Evolutionary conservation across 2,797 vertebrate species (phyloP), one percentile per base, ranked within the genome.

Genomic region (Sebastiscus tertius): DNA sequence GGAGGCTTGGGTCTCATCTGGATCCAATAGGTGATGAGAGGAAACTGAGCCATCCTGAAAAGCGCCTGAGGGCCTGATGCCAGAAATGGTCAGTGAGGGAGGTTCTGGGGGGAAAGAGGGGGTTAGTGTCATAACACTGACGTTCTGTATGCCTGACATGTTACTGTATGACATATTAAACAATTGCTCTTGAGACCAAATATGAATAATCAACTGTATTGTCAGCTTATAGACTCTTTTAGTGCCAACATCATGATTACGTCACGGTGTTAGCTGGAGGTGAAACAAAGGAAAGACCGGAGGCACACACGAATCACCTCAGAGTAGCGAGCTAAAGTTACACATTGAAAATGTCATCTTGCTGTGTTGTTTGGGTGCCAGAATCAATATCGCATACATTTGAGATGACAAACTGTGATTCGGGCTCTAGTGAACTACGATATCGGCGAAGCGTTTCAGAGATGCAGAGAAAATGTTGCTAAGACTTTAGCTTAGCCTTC

Each of bases 21-120:
- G 92, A 92, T 93, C 89, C 87, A 90, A 94, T 95, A 91, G 85
- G 87, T 87, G 91, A 91, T 92, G 88, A 93, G 92, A 90, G 89
- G 87, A 93, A 93, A 90, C 92, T 73, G 75, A 93, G 87, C 88
- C 84, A 84, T 92, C 85, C 86, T 73, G 78, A 88, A 88, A 87
- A 85, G 75, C 8, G 77, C 89, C 82, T 69, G 14, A 83, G 79
- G 88, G 74, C 39, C 63, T 63, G 56, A 62, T 77, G 87, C 83
- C 82, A 90, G 81, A 72, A 85, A 79, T 72, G 59, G 76, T 72
- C 75, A 73, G 67, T 1, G 63, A 70, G 72, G 63, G 72, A 80
- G 61, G 10, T 18, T 46, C 42, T 18, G 64, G 26, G 71, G 65
- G 24, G 66, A 68, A 31, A 59, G 39, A 8, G 18, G 46, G 46